Base-by-base conservation (phyloP, 1,140 invertebrate genomes). In the Diorhabda carinulata region DNA sequence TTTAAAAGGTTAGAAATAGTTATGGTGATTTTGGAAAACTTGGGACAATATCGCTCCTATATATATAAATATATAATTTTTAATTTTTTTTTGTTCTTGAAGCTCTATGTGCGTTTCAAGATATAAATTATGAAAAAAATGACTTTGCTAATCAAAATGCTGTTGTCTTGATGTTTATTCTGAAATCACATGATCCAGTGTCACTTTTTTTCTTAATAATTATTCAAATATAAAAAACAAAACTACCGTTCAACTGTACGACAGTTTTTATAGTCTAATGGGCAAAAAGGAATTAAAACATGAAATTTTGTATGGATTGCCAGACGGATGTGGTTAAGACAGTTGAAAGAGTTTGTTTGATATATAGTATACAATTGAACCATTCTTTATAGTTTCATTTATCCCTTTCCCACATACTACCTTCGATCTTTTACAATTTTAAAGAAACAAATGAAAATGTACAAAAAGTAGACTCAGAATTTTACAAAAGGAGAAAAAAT, bases 301-400 rank as follows among this genome's bases (percentile, higher is more conserved):
- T 25, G 25, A 25, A 63, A 72, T 52, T 72, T 72, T 58, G 57
- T 66, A 45, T 69, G 60, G 70, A 72, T 69, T 67, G 67, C 64
- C 69, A 69, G 56, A 60, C 57, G 58, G 59, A 63, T 69, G 70
- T 69, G 61, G 43, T 69, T 59, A 69, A 72, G 76, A 74, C 74
- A 76, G 73, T 75, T 76, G 76, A 76, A 77, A 75, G 73, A 73
- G 74, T 76, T 76, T 76, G 74, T 74, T 74, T 72, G 69, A 73
- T 73, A 70, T 73, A 72, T 74, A 74, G 72, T 73, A 72, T 72
- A 74, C 68, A 70, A 72, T 72, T 74, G 73, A 74, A 74, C 73
- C 73, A 72, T 74, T 74, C 57, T 25, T 65, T 10, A 58, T 44
- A 57, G 52, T 72, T 72, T 57, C 57, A 47, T 67, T 67, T 61